phyloP scores from a whole-genome alignment of 2,797 vertebrate genomes.

The Rhodeus uyekii region DNA sequence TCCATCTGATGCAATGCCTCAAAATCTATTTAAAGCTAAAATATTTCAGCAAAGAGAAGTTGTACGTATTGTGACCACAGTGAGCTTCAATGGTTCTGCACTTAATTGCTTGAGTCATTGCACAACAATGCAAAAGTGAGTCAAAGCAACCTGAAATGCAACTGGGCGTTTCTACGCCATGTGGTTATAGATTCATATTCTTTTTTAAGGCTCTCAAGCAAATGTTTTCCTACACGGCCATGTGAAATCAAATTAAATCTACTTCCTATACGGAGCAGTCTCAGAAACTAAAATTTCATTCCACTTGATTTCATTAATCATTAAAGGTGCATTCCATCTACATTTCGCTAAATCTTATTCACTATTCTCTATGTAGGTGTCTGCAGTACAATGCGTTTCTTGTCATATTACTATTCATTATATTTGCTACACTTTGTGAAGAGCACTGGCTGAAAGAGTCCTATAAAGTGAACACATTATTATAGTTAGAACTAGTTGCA shows the following conservation, averaged over 20 bases:
- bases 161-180: not conserved
- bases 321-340: not conserved
- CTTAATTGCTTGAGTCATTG: slow-evolving; percentile 14
- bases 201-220: not conserved
- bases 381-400: not conserved
- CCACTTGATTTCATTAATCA: not conserved
- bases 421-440: not conserved
- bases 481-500: not conserved
- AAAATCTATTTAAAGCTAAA: not conserved
- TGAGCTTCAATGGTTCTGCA: not conserved
- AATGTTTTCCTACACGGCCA: not conserved
- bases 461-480: not conserved
- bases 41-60: not conserved
- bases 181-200: not conserved
- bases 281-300: not conserved
- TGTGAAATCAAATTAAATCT: not conserved
- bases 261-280: not conserved
- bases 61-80: not conserved
- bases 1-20: not conserved
- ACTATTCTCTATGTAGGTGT: too few relatives aligned
- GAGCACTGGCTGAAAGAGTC: too few relatives aligned
- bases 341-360: not conserved
- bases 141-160: not conserved
- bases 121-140: slow-evolving; percentile 19
- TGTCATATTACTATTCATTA: not conserved